A percentile compares a stretch with the other conserved stretches of the same genome.
Conservation (phyloP, 1,140 invertebrate genomes). For the Papilio aristodemus region DNA sequence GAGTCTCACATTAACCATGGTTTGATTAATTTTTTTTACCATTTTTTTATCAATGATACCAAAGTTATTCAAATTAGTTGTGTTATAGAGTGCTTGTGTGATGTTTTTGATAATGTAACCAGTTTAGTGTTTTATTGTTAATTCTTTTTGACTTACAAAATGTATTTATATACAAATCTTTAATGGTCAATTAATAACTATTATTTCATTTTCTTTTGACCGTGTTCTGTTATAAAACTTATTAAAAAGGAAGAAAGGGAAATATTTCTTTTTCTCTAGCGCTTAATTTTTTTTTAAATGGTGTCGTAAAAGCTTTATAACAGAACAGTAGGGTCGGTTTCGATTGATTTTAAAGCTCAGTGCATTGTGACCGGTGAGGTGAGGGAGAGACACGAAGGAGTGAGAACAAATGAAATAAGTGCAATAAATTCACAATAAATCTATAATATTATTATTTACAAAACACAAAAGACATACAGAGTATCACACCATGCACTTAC, state of each 20-base stretch:
- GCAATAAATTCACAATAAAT: slow-evolving; percentile 74
- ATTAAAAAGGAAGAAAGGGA: too few relatives aligned
- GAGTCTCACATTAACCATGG: slow-evolving; percentile 16
- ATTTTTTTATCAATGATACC: slow-evolving; percentile 30
- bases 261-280: too few relatives aligned
- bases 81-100: slow-evolving; percentile 39
- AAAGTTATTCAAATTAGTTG: slow-evolving; percentile 44
- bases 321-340: background rate
- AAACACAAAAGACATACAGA: slow-evolving; percentile 64
- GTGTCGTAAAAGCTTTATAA: too few relatives aligned
- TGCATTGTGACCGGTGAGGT: slow-evolving; percentile 54
- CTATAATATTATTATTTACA: slow-evolving; percentile 77
- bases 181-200: background rate
- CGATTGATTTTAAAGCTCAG: slow-evolving; percentile 30
- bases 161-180: slow-evolving; percentile 19
- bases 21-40: slow-evolving; percentile 20
- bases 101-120: slow-evolving; percentile 8
- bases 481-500: slow-evolving; percentile 79
- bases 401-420: slow-evolving; percentile 77
- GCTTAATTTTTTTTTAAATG: too few relatives aligned
- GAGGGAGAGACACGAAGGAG: slow-evolving; percentile 63
- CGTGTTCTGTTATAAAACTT: slow-evolving; percentile 25
- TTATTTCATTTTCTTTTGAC: slow-evolving; percentile 19
- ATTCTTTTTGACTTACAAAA: background rate
- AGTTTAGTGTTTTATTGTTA: slow-evolving; percentile 21